Conservation (phyloP, 2,113 vertebrate species). For the Opisthocomus hoazin region DNA sequence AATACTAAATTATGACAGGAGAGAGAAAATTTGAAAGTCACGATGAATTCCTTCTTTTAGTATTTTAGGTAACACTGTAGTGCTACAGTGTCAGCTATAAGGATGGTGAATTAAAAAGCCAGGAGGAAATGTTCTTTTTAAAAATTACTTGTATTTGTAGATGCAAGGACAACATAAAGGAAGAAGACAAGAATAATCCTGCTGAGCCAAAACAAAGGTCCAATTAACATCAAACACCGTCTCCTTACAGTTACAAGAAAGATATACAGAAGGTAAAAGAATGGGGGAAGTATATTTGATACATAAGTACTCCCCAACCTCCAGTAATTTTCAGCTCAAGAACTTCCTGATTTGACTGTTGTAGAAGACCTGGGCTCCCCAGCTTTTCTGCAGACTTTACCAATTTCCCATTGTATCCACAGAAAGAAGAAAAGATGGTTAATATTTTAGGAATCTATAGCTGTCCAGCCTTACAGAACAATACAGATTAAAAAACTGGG, state of each 20-base stretch:
- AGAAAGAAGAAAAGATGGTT: background rate
- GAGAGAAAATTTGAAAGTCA: background rate
- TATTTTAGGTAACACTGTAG: background rate
- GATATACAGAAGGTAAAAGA: background rate
- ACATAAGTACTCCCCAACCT: background rate
- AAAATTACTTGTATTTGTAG: background rate
- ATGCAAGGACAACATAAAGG: background rate
- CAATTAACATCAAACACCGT: background rate
- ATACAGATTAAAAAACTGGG: background rate
- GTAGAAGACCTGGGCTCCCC: background rate
- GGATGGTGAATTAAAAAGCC: background rate
- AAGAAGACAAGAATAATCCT: background rate
- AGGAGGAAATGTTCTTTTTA: background rate
- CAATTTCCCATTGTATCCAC: background rate
- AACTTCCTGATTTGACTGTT: background rate
- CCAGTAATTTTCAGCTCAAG: background rate
- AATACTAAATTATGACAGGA: background rate
- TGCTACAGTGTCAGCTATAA: background rate
- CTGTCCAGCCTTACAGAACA: background rate
- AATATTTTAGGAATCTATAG: background rate
- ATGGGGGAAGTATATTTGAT: background rate
- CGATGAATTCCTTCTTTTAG: background rate
- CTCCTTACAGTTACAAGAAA: background rate
- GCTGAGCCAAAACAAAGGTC: background rate
- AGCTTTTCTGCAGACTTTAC: background rate